phyloP scores from a whole-genome alignment of 2,113 vertebrate species.

The Tyrannus savana region DNA sequence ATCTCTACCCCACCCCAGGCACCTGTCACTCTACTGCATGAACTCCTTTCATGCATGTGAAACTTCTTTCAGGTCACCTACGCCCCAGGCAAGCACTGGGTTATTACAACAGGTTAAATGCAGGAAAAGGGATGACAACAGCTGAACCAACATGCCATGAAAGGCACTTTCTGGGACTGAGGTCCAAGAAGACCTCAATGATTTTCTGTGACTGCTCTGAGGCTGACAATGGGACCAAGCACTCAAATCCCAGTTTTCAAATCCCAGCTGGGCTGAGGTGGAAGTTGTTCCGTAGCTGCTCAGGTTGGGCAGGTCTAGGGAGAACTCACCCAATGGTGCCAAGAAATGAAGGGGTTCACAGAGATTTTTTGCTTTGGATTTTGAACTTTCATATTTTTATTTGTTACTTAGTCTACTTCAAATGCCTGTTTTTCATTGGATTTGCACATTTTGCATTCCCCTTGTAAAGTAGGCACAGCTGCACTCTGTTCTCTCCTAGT shows the following conservation, averaged over 20 bases:
- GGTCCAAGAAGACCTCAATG: neutral
- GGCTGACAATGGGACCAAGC: neutral
- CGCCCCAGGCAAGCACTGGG: accelerated
- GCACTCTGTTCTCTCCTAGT: neutral
- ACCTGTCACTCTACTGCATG: neutral
- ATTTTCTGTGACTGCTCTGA: neutral
- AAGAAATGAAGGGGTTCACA: neutral
- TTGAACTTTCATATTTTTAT: neutral
- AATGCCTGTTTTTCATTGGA: neutral
- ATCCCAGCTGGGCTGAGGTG: neutral
- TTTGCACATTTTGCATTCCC: neutral
- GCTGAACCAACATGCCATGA: neutral
- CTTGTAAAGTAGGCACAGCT: neutral
- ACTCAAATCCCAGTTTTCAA: neutral
- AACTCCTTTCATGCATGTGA: neutral
- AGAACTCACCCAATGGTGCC: accelerated
- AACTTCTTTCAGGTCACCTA: neutral
- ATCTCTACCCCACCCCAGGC: neutral
- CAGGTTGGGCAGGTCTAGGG: neutral
- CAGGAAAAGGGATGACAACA: neutral
- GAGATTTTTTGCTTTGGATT: neutral
- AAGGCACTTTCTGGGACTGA: neutral
- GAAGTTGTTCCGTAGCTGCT: neutral
- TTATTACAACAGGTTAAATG: neutral
- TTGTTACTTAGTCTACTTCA: neutral